Evolutionary conservation across 1,140 invertebrate species (phyloP), one percentile per base, ranked within the genome.

Genomic region (Drosophila kikkawai): DNA sequence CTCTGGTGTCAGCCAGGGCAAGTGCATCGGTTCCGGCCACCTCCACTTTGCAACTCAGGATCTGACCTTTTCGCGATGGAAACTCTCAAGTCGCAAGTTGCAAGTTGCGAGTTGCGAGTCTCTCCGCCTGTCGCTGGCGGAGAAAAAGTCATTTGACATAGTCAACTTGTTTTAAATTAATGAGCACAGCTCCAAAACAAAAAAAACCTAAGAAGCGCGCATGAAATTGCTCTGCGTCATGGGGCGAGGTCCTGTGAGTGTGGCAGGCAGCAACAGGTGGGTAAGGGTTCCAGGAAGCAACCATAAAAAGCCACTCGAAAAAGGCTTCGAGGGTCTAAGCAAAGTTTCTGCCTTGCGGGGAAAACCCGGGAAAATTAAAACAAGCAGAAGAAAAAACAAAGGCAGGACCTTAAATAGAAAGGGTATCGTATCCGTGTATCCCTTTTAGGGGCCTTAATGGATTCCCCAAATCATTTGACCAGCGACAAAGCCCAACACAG

Each of bases 141-240:
- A 36, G 44, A 34, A 39, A 45, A 73, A 74, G 45, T 17, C 70
- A 74, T 74, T 74, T 74, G 70, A 74, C 55, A 73, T 74, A 71
- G 70, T 73, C 69, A 73, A 36, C 68, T 74, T 59, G 67, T 73
- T 34, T 73, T 60, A 73, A 73, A 74, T 74, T 73, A 73, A 73
- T 73, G 69, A 71, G 67, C 44, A 42, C 22, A 19, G 32, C 69
- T n/a, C 19, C 53, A 13, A 39, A 73, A 71, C 71, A 71, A 71
- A 22, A 22, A 22, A 22, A 22, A 22, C 22, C 22, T 22, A 22
- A 22, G n/a, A 13, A 17, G 8, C 41, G 66, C 67, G 32, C 29
- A 59, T 17, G 26, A 73, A 71, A 73, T 73, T 73, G 67, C 67
- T 51, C 19, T 73, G 67, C 67, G 70, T 60, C 70, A n/a, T 29